Percentiles rank a stretch among this genome's conserved stretches.
Evolutionary conservation across 2,797 vertebrate genomes (phyloP).

Genomic region (Psittacula echo): DNA sequence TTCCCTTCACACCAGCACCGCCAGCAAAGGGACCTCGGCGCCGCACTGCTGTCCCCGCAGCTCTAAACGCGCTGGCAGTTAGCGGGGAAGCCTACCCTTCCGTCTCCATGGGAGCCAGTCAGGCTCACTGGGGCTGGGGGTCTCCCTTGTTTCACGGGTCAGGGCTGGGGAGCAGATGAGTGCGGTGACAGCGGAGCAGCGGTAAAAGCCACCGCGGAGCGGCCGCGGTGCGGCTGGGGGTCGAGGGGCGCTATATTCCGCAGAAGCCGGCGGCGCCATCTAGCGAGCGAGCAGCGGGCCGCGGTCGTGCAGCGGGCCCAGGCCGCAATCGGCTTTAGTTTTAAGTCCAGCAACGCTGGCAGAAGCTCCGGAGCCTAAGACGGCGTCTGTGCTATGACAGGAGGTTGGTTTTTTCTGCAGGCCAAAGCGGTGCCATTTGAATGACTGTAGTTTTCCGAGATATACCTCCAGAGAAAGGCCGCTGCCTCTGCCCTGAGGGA

Average conservation of each 20-base stretch:
- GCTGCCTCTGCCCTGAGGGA: background rate
- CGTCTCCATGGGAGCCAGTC: fast-evolving
- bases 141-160: background rate
- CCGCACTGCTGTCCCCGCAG: too few relatives aligned
- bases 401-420: background rate
- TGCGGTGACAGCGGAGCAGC: fast-evolving
- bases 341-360: fast-evolving
- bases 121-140: fast-evolving
- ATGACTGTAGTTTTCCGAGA: fast-evolving
- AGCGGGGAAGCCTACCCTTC: fast-evolving
- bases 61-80: fast-evolving
- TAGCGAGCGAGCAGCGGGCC: background rate
- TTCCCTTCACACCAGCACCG: fast-evolving
- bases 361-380: too few relatives aligned
- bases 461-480: background rate
- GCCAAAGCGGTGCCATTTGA: background rate
- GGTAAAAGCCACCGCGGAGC: fast-evolving
- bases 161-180: fast-evolving
- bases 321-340: too few relatives aligned
- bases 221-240: fast-evolving
- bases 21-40: background rate
- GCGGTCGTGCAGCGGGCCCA: too few relatives aligned
- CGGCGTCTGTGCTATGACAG: fast-evolving
- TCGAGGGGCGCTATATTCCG: fast-evolving
- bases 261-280: background rate